Conservation (phyloP, 2,113 vertebrate species). For the Aleadryas rufinucha region DNA sequence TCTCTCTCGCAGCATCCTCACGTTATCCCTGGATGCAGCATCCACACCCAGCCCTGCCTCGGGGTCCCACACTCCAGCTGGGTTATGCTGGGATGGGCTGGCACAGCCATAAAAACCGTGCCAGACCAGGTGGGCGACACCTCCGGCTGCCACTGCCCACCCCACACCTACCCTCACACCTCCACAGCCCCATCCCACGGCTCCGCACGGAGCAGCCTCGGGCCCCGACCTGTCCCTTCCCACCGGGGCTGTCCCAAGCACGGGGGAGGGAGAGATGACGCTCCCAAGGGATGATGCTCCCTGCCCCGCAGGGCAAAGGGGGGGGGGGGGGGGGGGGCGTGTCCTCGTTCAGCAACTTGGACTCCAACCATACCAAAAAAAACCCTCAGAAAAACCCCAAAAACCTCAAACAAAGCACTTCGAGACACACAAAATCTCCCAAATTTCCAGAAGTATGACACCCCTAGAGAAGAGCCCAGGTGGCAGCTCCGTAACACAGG, state of each 20-base stretch:
- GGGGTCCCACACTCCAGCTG: not conserved
- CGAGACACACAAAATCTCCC: not conserved
- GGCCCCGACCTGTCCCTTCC: rapidly evolving
- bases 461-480: not conserved
- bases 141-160: not conserved
- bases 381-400: rapidly evolving
- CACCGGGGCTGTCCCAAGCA: not conserved
- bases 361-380: not conserved
- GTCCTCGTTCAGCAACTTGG: not conserved
- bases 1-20: not conserved
- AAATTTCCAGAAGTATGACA: not conserved
- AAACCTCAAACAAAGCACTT: not conserved
- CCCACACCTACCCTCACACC: rapidly evolving
- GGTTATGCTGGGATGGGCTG: not conserved
- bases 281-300: not conserved
- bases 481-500: rapidly evolving
- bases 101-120: not conserved
- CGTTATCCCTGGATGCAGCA: rapidly evolving
- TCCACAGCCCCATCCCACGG: not conserved
- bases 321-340: no score
- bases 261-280: not conserved
- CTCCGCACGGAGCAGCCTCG: rapidly evolving
- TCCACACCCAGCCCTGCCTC: not conserved
- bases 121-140: rapidly evolving
- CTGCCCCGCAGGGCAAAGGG: rapidly evolving